A percentile compares a stretch with the other conserved stretches of the same genome.
phyloP scores from a whole-genome alignment of 2,888 invertebrate genomes.

The Limnephilus rhombicus region DNA sequence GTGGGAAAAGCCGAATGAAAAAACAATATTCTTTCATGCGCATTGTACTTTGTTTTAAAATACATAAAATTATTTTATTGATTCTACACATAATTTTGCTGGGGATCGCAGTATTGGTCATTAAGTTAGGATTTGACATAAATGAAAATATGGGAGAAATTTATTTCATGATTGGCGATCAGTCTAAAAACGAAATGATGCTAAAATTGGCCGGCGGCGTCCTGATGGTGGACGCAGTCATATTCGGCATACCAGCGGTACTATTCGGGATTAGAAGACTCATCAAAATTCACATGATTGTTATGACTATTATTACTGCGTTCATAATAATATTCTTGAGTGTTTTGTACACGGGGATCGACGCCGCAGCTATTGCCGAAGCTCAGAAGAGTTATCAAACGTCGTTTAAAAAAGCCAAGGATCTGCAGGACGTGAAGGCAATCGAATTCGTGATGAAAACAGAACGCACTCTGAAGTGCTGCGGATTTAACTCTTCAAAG shows the following conservation, averaged over 20 bases:
- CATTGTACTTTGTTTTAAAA: background rate
- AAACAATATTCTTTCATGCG: background rate
- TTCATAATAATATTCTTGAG: background rate
- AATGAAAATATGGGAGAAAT: background rate
- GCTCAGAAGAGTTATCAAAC: background rate
- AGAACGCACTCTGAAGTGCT: background rate
- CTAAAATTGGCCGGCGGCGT: background rate
- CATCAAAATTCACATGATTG: constrained; percentile 11
- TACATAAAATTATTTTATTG: constrained; percentile 1
- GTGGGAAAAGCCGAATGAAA: background rate
- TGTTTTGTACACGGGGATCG: background rate
- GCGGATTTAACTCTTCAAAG: background rate
- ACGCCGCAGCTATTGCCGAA: background rate
- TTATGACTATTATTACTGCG: background rate
- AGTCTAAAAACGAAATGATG: background rate
- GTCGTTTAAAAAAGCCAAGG: background rate
- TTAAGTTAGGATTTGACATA: background rate
- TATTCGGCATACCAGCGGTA: background rate
- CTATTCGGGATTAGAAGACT: background rate
- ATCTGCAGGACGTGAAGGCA: background rate
- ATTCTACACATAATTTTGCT: background rate
- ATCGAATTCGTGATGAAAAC: background rate
- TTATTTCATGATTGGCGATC: background rate
- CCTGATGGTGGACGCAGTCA: background rate
- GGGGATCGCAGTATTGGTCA: background rate